Percentiles rank a stretch among this genome's conserved stretches.
Conservation (phyloP, 37 sponge, comb jelly and placozoan genomes). For the Cladorhizidae sp. region DNA sequence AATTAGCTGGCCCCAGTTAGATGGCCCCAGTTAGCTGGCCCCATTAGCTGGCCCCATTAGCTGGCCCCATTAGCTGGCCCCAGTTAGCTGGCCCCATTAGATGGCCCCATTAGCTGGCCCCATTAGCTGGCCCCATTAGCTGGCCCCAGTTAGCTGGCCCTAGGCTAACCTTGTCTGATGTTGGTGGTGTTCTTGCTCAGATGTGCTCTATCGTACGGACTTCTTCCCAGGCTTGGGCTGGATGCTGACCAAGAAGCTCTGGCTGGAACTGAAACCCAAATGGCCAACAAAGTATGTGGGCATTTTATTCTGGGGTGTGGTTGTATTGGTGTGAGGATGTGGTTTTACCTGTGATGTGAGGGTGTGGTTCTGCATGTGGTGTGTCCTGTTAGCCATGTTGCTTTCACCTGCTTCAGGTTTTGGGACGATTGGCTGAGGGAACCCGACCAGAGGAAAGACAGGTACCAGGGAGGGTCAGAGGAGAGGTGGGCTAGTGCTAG, state of each 20-base stretch:
- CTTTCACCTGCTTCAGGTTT: constrained; percentile 33
- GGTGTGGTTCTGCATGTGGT: not conserved
- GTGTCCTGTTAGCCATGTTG: not conserved
- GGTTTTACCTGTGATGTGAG: constrained; percentile 2
- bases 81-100: too few relatives aligned
- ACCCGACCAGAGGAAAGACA: constrained; percentile 72
- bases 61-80: too few relatives aligned
- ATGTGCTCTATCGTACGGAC: constrained; percentile 83
- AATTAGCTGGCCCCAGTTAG: too few relatives aligned
- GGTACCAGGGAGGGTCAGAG: constrained; percentile 12
- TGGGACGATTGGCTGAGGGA: constrained; percentile 99
- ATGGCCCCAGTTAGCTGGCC: too few relatives aligned
- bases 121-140: too few relatives aligned
- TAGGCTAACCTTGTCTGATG: too few relatives aligned
- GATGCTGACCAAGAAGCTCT: constrained; percentile 79
- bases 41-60: too few relatives aligned
- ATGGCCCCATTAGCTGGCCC: too few relatives aligned
- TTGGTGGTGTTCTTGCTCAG: too few relatives aligned
- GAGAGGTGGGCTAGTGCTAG: too few relatives aligned
- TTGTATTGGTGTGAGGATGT: constrained; percentile 2
- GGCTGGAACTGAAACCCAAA: constrained; percentile 85
- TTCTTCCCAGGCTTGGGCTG: constrained; percentile 97
- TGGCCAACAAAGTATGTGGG: constrained; percentile 78
- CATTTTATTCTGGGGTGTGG: not conserved
- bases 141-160: too few relatives aligned